Evolutionary conservation across 2,113 vertebrate species (phyloP).

Genomic region (Ptilonorhynchus violaceus): DNA sequence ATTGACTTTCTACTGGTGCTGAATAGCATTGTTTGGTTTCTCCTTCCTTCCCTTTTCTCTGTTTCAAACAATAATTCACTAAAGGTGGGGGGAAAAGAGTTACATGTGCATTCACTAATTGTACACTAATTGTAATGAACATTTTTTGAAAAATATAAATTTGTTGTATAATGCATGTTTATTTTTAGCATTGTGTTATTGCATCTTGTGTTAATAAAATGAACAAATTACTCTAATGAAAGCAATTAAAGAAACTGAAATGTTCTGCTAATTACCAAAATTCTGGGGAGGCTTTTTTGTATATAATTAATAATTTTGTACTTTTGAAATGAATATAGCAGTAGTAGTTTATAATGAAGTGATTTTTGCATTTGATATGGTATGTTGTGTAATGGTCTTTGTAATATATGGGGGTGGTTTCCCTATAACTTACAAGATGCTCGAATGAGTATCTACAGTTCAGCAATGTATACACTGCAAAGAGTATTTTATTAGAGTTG

Average conservation of each 20-base stretch:
- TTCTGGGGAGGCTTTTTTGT: slow-evolving; percentile 9
- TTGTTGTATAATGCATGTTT: slow-evolving; percentile 78
- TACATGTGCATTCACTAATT: slow-evolving; percentile 59
- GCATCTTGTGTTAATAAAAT: slow-evolving; percentile 78
- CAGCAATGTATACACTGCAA: not conserved
- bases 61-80: slow-evolving; percentile 66
- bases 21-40: slow-evolving; percentile 73
- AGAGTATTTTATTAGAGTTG: not conserved
- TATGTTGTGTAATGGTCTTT: slow-evolving; percentile 14
- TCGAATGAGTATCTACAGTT: not conserved
- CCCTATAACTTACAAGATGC: not conserved
- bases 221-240: slow-evolving; percentile 59
- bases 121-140: slow-evolving; percentile 65
- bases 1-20: slow-evolving; percentile 80
- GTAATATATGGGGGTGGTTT: not conserved
- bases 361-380: not conserved
- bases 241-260: slow-evolving; percentile 56
- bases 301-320: slow-evolving; percentile 25
- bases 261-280: slow-evolving; percentile 56
- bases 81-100: not conserved
- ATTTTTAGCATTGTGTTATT: slow-evolving; percentile 74
- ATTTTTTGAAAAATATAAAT: slow-evolving; percentile 57
- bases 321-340: slow-evolving; percentile 27
- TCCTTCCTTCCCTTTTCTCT: slow-evolving; percentile 59
- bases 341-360: slow-evolving; percentile 21